A percentile compares a stretch with the other conserved stretches of the same genome.
Conservation (phyloP, 2,888 invertebrate species). For the Epirrhoe tristata region DNA sequence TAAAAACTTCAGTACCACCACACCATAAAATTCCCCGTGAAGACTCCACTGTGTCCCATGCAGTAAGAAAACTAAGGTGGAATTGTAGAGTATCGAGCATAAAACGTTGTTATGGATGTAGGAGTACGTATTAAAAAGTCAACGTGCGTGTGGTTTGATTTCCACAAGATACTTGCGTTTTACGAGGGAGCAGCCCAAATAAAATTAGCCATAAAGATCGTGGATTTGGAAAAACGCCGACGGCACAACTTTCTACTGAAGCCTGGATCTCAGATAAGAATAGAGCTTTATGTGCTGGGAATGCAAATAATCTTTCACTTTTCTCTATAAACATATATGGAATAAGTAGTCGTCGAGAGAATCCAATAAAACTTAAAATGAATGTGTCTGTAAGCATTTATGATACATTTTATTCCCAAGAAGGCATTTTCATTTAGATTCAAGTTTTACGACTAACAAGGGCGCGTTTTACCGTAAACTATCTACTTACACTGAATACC, state of each 20-base stretch:
- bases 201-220: conserved; percentile 54
- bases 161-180: conserved; percentile 43
- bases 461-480: conserved; percentile 10
- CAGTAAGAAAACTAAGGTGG: conserved; percentile 36
- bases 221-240: conserved; percentile 48
- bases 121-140: conserved; percentile 39
- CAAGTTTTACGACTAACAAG: conserved; percentile 16
- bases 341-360: conserved; percentile 26
- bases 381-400: conserved; percentile 53
- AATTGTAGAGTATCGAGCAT: conserved; percentile 49
- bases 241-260: conserved; percentile 41
- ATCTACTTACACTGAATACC: conserved; percentile 19
- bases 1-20: conserved; percentile 73
- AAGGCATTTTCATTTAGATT: conserved; percentile 29
- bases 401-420: conserved; percentile 21
- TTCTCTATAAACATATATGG: conserved; percentile 29
- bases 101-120: conserved; percentile 31
- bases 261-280: conserved; percentile 40
- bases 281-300: conserved; percentile 37
- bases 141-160: conserved; percentile 45
- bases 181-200: conserved; percentile 52
- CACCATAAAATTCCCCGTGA: conserved; percentile 70
- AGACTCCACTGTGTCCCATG: conserved; percentile 57
- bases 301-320: conserved; percentile 32
- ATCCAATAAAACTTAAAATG: conserved; percentile 44